Percentiles rank a stretch among this genome's conserved stretches.
These are phyloP conservation scores for Eulithis prunata DNA, from an alignment of 2,888 invertebrate species.

Conservation along the genomic window DNA sequence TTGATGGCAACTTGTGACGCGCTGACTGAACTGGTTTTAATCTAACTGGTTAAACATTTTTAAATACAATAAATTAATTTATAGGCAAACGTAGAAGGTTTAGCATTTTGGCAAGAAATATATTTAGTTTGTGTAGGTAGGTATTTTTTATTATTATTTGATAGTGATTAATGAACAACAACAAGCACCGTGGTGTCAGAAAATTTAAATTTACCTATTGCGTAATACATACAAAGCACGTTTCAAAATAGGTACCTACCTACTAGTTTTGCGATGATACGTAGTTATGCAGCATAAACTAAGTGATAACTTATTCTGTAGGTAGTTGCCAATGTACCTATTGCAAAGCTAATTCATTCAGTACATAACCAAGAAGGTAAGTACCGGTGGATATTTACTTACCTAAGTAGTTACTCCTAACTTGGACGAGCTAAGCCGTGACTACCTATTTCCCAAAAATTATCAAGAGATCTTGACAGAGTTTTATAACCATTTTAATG, in stretches of 20 bases:
- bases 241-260: conserved; percentile 49
- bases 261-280: conserved; percentile 46
- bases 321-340: background rate
- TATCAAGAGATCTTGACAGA: background rate
- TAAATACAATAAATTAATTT: background rate
- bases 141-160: background rate
- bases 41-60: background rate
- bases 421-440: too few species aligned
- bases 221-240: conserved; percentile 33
- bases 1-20: background rate
- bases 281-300: background rate
- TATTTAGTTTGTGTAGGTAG: background rate
- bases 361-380: too few species aligned
- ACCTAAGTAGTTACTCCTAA: too few species aligned
- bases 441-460: background rate
- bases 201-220: conserved; percentile 7
- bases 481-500: background rate
- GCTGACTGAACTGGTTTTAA: background rate
- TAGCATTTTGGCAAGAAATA: background rate
- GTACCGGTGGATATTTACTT: too few species aligned
- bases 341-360: too few species aligned
- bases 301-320: background rate
- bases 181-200: conserved; percentile 14
- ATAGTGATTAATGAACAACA: background rate
- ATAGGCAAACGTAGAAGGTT: conserved; percentile 4